phyloP scores from a whole-genome alignment of 2,888 invertebrate species.

The Nephrotoma appendiculata region DNA sequence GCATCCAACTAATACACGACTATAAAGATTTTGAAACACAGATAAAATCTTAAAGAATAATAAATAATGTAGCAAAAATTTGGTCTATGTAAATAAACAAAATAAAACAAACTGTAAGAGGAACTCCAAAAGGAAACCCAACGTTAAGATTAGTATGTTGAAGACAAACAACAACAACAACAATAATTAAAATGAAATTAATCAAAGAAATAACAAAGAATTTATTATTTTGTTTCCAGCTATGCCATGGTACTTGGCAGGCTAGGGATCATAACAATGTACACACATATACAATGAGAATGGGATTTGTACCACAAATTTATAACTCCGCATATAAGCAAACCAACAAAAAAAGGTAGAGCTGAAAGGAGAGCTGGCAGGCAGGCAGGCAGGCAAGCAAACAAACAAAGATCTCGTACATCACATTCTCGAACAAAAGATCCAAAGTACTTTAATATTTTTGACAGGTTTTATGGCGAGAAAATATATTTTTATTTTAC shows the following conservation, averaged over 20 bases:
- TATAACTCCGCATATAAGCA: neutral
- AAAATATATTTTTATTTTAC: neutral
- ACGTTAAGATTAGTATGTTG: neutral
- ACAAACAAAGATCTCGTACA: neutral
- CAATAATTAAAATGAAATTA: neutral
- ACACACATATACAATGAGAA: neutral
- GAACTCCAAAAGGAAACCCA: neutral
- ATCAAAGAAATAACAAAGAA: neutral
- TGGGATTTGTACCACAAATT: neutral
- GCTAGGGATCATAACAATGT: neutral
- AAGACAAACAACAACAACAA: neutral
- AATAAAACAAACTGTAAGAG: neutral
- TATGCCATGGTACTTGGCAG: neutral
- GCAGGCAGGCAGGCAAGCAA: neutral
- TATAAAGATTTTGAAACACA: neutral
- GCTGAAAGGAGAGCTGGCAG: neutral
- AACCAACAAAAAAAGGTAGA: neutral
- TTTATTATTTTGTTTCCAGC: neutral
- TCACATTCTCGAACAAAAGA: neutral
- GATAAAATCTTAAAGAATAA: neutral
- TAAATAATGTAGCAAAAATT: neutral
- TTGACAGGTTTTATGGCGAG: neutral
- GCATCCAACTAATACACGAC: neutral
- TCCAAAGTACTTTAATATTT: neutral
- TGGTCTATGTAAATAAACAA: neutral